Conservation (phyloP, 2,113 vertebrate genomes). For the Dicrurus megarhynchus region DNA sequence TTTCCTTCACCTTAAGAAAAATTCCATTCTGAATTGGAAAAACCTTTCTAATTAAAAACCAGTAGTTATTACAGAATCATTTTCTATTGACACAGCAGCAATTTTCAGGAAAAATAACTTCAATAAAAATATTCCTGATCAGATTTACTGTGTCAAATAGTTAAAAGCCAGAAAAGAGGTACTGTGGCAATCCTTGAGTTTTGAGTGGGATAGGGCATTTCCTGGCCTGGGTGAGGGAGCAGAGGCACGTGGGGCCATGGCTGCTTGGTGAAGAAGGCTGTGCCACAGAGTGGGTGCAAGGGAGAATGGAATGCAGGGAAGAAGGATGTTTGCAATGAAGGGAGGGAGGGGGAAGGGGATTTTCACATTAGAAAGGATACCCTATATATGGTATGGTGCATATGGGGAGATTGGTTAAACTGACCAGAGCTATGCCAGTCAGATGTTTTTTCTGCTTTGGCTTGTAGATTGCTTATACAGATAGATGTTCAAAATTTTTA, state of each 20-base stretch:
- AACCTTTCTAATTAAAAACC: neutral
- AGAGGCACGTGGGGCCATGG: neutral
- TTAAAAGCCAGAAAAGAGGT: neutral
- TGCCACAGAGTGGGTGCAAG: neutral
- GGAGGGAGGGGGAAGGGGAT: neutral
- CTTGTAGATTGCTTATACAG: neutral
- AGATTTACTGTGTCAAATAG: neutral
- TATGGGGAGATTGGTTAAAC: neutral
- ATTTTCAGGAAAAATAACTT: neutral
- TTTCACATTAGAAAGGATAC: neutral
- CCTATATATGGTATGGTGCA: neutral
- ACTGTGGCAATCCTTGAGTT: rapidly evolving
- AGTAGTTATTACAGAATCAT: rapidly evolving
- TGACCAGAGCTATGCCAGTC: neutral
- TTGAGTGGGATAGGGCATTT: rapidly evolving
- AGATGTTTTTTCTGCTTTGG: neutral
- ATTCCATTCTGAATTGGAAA: neutral
- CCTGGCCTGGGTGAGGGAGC: neutral
- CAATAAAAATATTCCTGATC: neutral
- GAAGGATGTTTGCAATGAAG: conserved; percentile 32
- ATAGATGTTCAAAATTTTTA: neutral
- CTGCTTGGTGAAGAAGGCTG: neutral
- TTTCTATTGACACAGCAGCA: neutral
- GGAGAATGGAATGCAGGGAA: neutral
- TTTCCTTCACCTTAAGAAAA: neutral